Percentiles rank a stretch among this genome's conserved stretches.
Conservation (phyloP, 2,797 vertebrate genomes). For the Varecia variegata region DNA sequence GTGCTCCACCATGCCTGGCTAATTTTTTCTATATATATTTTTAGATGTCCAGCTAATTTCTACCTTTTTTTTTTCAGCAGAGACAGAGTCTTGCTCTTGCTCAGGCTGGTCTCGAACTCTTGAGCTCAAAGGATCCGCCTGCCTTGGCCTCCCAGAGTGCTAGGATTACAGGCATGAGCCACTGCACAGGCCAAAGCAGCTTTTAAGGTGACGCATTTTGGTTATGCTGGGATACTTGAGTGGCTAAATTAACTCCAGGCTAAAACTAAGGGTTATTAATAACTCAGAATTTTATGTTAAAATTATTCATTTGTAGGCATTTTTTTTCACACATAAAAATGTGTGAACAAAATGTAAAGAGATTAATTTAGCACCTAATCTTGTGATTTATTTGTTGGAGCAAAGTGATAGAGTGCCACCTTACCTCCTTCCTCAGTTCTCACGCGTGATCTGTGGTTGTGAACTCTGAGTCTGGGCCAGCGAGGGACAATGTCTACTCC, state of each 20-base stretch:
- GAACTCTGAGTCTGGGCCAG: neutral
- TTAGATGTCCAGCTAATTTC: no score
- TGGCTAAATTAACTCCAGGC: constrained; percentile 1
- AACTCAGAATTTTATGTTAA: constrained; percentile 35
- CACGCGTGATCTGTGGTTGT: neutral
- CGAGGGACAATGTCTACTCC: neutral
- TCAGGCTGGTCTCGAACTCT: no score
- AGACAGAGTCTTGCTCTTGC: no score
- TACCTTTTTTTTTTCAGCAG: no score
- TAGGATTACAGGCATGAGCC: no score
- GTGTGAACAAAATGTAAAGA: constrained; percentile 35
- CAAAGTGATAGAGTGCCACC: neutral
- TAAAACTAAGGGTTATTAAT: constrained; percentile 38
- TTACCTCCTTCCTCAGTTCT: neutral
- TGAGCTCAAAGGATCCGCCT: no score
- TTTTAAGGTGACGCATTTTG: neutral
- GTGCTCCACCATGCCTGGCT: no score
- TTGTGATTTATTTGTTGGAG: neutral
- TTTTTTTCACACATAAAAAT: neutral
- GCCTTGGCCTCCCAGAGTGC: no score
- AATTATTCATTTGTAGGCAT: constrained; percentile 5
- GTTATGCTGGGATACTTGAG: neutral
- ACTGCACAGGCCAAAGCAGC: neutral
- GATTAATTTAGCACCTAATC: neutral
- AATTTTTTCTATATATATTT: no score